Evolutionary conservation across 2,888 invertebrate species (phyloP).

Genomic region (Scaptomyza reducta): DNA sequence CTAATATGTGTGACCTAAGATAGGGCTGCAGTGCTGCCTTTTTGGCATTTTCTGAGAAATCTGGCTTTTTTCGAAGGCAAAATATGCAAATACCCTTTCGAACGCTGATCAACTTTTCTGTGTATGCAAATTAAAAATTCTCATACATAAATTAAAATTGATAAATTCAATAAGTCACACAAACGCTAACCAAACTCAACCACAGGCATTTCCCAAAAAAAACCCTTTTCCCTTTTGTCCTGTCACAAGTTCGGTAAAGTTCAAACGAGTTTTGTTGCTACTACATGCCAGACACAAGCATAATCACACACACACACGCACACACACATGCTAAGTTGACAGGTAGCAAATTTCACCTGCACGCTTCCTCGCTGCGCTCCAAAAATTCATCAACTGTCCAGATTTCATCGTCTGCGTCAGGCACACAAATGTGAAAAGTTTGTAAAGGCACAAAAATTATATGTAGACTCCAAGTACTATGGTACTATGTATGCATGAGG

Average conservation of each 20-base stretch:
- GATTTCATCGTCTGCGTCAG: constrained; percentile 88
- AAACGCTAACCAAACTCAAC: constrained; percentile 38
- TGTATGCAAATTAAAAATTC: constrained; percentile 47
- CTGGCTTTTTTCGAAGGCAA: no score
- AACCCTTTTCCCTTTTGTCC: background rate
- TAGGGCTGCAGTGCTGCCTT: no score
- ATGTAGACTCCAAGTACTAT: constrained; percentile 17
- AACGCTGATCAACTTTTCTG: constrained; percentile 15
- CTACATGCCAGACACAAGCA: constrained; percentile 44
- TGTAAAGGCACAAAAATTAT: constrained; percentile 52
- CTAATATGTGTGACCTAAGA: background rate
- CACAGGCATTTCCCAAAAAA: constrained; percentile 6
- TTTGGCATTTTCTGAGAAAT: no score
- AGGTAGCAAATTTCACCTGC: constrained; percentile 85
- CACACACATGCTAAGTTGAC: constrained; percentile 35
- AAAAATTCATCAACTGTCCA: constrained; percentile 95
- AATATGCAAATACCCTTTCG: constrained; percentile 1
- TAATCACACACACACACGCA: constrained; percentile 25
- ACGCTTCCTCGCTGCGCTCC: constrained; percentile 92
- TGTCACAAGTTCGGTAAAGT: constrained; percentile 34
- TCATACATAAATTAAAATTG: constrained; percentile 58
- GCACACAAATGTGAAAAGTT: constrained; percentile 72
- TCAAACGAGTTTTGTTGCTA: constrained; percentile 60
- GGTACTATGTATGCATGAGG: background rate
- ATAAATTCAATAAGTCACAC: constrained; percentile 71